These are phyloP conservation scores for Catostomus latipinnis DNA, from an alignment of 2,797 vertebrate species.

Conservation along the genomic window DNA sequence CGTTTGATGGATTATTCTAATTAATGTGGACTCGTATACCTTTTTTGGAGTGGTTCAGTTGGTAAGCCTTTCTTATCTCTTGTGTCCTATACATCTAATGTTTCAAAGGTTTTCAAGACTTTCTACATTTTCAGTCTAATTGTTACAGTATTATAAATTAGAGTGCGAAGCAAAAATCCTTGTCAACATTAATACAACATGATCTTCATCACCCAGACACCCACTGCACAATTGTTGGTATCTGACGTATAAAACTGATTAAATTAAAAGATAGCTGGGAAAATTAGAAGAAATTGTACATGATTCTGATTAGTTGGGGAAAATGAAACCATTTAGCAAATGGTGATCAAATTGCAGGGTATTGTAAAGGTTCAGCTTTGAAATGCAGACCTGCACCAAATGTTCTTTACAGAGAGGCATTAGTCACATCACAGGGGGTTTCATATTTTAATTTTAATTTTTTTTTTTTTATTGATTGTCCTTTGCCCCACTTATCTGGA, in stretches of 20 bases:
- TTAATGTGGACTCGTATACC: constrained; percentile 53
- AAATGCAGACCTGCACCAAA: not conserved
- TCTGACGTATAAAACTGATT: not conserved
- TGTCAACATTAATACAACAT: too few species aligned
- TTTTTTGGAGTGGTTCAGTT: constrained; percentile 47
- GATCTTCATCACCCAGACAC: not conserved
- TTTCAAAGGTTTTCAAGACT: constrained; percentile 31
- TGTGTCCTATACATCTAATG: constrained; percentile 35
- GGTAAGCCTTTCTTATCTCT: not conserved
- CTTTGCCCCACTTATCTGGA: constrained; percentile 17
- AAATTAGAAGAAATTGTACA: not conserved
- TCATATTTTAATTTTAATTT: not conserved
- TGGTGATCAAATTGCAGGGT: not conserved
- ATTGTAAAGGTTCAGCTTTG: not conserved
- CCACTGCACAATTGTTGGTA: constrained; percentile 2
- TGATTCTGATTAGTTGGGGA: constrained; percentile 6
- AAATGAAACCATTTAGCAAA: constrained; percentile 7
- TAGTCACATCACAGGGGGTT: not conserved
- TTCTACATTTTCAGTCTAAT: constrained; percentile 1
- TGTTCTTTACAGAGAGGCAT: not conserved
- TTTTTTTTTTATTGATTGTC: not conserved
- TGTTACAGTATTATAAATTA: not conserved
- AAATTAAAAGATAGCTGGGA: not conserved
- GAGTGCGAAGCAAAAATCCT: not conserved
- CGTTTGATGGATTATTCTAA: constrained; percentile 67